Conservation (phyloP, 2,797 vertebrate species). For the Melanotaenia boesemani region DNA sequence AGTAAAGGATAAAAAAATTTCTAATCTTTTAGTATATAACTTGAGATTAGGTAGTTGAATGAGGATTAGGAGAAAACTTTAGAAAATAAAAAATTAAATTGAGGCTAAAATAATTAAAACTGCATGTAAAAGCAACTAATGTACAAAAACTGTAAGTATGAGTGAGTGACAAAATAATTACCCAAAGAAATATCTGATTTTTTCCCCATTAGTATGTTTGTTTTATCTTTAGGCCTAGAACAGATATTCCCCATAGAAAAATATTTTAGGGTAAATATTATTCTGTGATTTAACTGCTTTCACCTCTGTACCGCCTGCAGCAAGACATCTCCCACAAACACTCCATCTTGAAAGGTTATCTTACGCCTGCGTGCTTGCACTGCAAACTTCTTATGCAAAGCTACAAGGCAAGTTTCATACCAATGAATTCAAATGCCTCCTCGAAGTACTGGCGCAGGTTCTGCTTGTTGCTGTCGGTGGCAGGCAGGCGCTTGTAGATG, state of each 20-base stretch:
- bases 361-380: neutral
- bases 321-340: neutral
- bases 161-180: neutral
- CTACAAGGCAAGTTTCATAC: constrained; percentile 77
- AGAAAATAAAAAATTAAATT: neutral
- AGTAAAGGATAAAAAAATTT: neutral
- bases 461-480: constrained; percentile 99
- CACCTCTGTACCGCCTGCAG: neutral
- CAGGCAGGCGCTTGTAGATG: constrained; percentile 95
- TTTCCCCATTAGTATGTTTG: neutral
- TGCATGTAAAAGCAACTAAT: neutral
- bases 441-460: constrained; percentile 99
- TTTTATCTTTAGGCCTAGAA: neutral
- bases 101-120: neutral
- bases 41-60: neutral
- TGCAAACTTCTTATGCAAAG: constrained; percentile 9
- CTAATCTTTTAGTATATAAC: neutral
- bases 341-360: neutral
- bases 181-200: neutral
- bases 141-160: neutral
- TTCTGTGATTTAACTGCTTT: neutral
- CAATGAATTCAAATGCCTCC: constrained; percentile 99
- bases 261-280: neutral
- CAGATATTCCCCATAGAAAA: neutral
- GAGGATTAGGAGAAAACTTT: neutral